These are phyloP conservation scores for Wasmannia auropunctata DNA, from an alignment of 1,140 invertebrate genomes.

Conservation along the genomic window DNA sequence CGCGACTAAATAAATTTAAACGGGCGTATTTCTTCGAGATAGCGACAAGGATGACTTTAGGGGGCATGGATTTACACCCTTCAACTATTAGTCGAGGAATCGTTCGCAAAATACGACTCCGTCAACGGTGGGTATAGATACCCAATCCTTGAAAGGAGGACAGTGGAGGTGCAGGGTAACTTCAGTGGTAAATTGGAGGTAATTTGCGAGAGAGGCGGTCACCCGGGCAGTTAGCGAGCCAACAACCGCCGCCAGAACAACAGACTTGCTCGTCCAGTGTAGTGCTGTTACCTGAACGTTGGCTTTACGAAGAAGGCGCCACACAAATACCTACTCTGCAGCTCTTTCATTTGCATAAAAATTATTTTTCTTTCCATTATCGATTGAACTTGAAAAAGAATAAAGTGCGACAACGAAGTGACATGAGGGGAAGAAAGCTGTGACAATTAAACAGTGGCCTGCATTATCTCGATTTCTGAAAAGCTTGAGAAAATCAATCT, in stretches of 20 bases:
- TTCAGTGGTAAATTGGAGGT: conserved; percentile 78
- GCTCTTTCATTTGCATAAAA: conserved; percentile 54
- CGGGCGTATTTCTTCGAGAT: conserved; percentile 1
- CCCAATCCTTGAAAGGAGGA: conserved; percentile 60
- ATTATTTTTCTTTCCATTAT: not conserved
- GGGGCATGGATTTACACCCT: conserved; percentile 16
- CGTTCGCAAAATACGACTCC: conserved; percentile 16
- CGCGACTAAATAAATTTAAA: not conserved
- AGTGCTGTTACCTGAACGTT: conserved; percentile 69
- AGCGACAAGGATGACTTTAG: conserved; percentile 19
- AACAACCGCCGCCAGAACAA: conserved; percentile 76
- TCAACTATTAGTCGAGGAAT: conserved; percentile 32
- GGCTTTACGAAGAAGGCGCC: conserved; percentile 66
- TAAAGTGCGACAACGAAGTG: not conserved
- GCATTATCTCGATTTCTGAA: not conserved
- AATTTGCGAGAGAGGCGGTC: conserved; percentile 77
- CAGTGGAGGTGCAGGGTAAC: conserved; percentile 69
- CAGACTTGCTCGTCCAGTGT: conserved; percentile 70
- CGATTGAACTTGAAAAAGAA: not conserved
- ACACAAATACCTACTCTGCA: conserved; percentile 36
- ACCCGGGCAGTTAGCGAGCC: conserved; percentile 75
- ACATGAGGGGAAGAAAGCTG: not conserved
- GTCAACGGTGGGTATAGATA: conserved; percentile 53
- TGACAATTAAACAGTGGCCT: not conserved
- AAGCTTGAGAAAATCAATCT: conserved; percentile 23